Conservation (phyloP, 2,113 vertebrate species). For the Aythya baeri region DNA sequence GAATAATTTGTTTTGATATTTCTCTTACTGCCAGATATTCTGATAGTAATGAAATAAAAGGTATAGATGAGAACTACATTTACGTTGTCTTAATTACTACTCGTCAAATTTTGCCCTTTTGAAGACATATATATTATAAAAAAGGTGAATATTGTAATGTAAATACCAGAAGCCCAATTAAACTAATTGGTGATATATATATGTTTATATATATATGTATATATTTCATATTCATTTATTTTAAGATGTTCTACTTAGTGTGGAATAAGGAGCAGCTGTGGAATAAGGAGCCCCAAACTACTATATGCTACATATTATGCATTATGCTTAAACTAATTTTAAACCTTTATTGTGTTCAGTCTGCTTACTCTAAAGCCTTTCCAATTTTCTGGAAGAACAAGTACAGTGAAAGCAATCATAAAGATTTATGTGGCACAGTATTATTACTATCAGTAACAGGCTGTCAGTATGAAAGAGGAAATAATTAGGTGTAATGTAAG, state of each 20-base stretch:
- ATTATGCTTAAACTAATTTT: not conserved
- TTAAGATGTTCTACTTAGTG: not conserved
- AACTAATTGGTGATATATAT: not conserved
- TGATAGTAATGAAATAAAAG: not conserved
- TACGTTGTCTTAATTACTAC: slow-evolving; percentile 18
- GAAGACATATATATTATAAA: not conserved
- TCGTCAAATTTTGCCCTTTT: slow-evolving; percentile 11
- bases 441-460: not conserved
- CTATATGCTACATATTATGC: not conserved
- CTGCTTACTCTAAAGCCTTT: not conserved
- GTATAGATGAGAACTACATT: not conserved
- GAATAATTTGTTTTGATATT: slow-evolving; percentile 41
- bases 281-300: not conserved
- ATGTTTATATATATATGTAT: too few relatives aligned
- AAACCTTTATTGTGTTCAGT: not conserved
- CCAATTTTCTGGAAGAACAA: not conserved
- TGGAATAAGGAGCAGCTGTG: not conserved
- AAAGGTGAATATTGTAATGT: slow-evolving; percentile 21
- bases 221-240: not conserved
- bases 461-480: not conserved
- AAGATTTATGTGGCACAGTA: not conserved
- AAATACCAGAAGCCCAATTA: not conserved
- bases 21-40: slow-evolving; percentile 3
- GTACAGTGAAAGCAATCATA: not conserved
- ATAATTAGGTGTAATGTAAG: not conserved